These are phyloP conservation scores for Chymomyza procnemis DNA, from an alignment of 2,888 invertebrate genomes.

Conservation along the genomic window DNA sequence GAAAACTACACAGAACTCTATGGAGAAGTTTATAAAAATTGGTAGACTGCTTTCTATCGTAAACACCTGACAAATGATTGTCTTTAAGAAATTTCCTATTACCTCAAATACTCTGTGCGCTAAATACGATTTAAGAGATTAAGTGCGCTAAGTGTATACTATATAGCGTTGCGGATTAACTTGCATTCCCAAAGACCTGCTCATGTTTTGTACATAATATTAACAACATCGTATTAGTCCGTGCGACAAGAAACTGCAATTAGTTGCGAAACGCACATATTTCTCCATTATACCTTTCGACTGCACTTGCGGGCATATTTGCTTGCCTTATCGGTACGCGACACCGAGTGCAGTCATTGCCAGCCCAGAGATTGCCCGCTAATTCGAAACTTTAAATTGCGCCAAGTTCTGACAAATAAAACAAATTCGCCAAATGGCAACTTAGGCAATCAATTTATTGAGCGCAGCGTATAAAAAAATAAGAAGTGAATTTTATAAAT, in stretches of 20 bases:
- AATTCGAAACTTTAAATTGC: constrained; percentile 29
- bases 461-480: constrained; percentile 15
- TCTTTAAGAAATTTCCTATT: too few species aligned
- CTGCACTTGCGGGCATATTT: constrained; percentile 4
- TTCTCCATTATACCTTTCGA: neutral
- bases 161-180: neutral
- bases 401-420: constrained; percentile 32
- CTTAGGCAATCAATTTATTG: constrained; percentile 45
- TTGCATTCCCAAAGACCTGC: constrained; percentile 7
- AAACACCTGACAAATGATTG: too few species aligned
- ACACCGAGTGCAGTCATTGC: constrained; percentile 25
- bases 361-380: neutral
- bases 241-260: constrained; percentile 63
- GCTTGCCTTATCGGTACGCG: constrained; percentile 27
- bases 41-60: too few species aligned
- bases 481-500: constrained; percentile 22
- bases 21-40: too few species aligned
- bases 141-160: neutral
- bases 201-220: constrained; percentile 27
- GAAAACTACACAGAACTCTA: too few species aligned
- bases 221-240: constrained; percentile 43
- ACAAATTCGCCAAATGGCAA: constrained; percentile 37
- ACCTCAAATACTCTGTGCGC: too few species aligned
- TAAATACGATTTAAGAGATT: neutral
- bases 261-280: constrained; percentile 59